Conservation (phyloP, 2,113 vertebrate genomes). For the Proteles cristata region DNA sequence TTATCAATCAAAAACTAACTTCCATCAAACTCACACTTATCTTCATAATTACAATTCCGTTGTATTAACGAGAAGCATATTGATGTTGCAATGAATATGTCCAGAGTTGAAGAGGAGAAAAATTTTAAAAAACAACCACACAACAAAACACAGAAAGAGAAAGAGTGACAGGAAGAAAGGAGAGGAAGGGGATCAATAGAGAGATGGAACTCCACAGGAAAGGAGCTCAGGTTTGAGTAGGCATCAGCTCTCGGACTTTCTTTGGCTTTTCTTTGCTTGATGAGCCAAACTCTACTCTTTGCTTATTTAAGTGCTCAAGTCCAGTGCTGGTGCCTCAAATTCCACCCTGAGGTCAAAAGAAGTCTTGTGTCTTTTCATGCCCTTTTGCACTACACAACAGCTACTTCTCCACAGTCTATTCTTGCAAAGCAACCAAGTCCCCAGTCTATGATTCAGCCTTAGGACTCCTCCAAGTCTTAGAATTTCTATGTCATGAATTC, state of each 20-base stretch:
- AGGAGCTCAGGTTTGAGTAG: background rate
- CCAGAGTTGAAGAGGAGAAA: background rate
- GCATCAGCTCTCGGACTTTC: background rate
- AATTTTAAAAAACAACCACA: background rate
- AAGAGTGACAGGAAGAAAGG: background rate
- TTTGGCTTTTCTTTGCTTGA: background rate
- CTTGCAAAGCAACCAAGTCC: background rate
- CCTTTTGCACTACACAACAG: background rate
- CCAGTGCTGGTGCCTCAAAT: background rate
- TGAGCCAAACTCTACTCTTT: background rate
- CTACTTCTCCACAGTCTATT: background rate
- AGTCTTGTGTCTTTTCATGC: background rate
- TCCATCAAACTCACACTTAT: background rate
- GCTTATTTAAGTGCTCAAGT: background rate
- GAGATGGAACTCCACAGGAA: background rate
- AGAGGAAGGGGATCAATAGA: background rate
- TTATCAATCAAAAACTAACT: background rate
- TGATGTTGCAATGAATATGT: background rate
- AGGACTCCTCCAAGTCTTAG: background rate
- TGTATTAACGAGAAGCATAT: background rate
- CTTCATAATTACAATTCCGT: background rate
- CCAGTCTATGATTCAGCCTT: background rate
- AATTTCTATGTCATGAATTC: background rate
- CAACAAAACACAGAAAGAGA: background rate
- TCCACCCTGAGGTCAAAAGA: background rate